Conservation (phyloP, 1,140 invertebrate genomes). For the Drosophila repleta region DNA sequence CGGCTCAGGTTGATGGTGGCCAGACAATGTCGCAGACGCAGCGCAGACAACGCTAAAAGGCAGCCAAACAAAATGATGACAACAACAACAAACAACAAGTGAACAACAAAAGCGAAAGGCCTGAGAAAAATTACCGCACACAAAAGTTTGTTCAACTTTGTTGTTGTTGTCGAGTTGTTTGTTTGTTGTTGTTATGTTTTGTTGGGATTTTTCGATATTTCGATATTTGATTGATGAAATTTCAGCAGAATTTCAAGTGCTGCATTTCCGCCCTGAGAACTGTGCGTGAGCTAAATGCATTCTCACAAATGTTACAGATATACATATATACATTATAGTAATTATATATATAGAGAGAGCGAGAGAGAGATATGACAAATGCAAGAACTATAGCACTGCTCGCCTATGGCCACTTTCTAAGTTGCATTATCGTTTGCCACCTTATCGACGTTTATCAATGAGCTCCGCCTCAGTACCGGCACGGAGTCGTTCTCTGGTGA, state of each 20-base stretch:
- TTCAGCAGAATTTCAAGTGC: conserved; percentile 39
- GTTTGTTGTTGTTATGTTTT: conserved; percentile 11
- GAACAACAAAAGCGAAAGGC: conserved; percentile 15
- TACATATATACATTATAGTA: too few relatives aligned
- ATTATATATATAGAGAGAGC: too few relatives aligned
- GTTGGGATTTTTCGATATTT: conserved; percentile 7
- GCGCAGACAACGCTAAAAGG: conserved; percentile 52
- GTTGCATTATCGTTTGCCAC: conserved; percentile 30
- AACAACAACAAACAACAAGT: conserved; percentile 34
- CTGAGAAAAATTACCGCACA: conserved; percentile 36
- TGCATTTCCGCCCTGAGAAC: conserved; percentile 20
- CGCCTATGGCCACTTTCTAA: background rate
- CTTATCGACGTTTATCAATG: conserved; percentile 45
- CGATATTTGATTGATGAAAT: conserved; percentile 34
- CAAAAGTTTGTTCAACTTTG: conserved; percentile 49
- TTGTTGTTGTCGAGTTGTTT: conserved; percentile 12
- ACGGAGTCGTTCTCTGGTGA: background rate
- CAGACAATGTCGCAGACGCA: conserved; percentile 56
- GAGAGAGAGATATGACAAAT: background rate
- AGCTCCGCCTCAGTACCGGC: background rate
- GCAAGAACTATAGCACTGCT: background rate
- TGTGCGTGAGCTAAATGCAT: too few relatives aligned
- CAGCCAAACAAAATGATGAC: conserved; percentile 28
- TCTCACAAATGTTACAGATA: too few relatives aligned
- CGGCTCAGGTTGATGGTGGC: background rate